Percentiles rank a stretch among this genome's conserved stretches.
These are phyloP conservation scores for Microcaecilia unicolor DNA, from an alignment of 2,797 vertebrate species.

Conservation along the genomic window DNA sequence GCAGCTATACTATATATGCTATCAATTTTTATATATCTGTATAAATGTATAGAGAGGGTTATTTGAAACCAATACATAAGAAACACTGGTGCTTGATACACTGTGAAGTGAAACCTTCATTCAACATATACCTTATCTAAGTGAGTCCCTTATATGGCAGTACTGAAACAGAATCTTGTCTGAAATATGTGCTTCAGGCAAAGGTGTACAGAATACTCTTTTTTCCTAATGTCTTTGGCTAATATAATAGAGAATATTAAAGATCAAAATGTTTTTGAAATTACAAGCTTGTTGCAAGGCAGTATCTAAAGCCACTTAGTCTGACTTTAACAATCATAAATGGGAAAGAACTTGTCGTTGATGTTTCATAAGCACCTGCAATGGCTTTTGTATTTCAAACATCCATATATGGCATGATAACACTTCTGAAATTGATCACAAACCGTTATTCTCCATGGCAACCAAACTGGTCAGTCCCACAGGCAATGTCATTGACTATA, in stretches of 20 bases:
- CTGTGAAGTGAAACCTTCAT: constrained; percentile 75
- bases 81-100: constrained; percentile 97
- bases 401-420: constrained; percentile 1
- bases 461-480: too few species aligned
- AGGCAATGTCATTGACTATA: too few species aligned
- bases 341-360: constrained; percentile 13
- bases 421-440: constrained; percentile 6
- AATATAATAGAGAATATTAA: constrained; percentile 29
- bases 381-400: constrained; percentile 18
- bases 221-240: constrained; percentile 31
- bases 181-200: constrained; percentile 45
- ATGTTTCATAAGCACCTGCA: constrained; percentile 1
- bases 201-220: constrained; percentile 37
- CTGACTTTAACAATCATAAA: too few species aligned
- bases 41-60: constrained; percentile 68
- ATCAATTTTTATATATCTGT: constrained; percentile 80
- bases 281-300: constrained; percentile 34
- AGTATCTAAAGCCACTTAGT: constrained; percentile 18
- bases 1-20: constrained; percentile 75
- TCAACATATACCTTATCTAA: constrained; percentile 69
- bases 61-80: constrained; percentile 75
- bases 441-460: too few species aligned
- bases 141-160: constrained; percentile 64
- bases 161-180: constrained; percentile 49
- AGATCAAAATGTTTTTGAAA: constrained; percentile 33